Percentiles rank a stretch among this genome's conserved stretches.
Conservation (phyloP, 2,888 invertebrate species). For the Athripsodes cinereus region DNA sequence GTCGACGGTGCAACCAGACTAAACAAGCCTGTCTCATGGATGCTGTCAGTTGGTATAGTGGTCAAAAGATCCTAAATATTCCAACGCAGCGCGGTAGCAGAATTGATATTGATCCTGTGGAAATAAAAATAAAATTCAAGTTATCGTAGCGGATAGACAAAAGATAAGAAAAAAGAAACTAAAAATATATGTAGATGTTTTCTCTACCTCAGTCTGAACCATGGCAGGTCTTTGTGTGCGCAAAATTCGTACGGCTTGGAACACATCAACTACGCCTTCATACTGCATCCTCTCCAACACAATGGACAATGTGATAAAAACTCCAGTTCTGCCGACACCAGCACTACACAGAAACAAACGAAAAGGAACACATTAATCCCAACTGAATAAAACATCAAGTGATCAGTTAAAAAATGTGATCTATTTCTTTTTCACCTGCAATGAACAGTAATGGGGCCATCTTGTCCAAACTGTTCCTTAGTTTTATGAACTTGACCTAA, state of each 20-base stretch:
- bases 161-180: not conserved
- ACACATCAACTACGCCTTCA: constrained; percentile 97
- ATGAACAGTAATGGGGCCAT: constrained; percentile 98
- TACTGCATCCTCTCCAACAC: constrained; percentile 98
- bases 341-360: constrained; percentile 57
- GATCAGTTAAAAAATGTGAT: not conserved
- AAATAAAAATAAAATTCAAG: not conserved
- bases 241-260: constrained; percentile 97
- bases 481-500: constrained; percentile 99
- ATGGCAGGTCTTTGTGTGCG: constrained; percentile 98
- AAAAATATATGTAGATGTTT: not conserved
- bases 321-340: constrained; percentile 97
- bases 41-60: constrained; percentile 83
- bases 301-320: constrained; percentile 96
- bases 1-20: constrained; percentile 28
- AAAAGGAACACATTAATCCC: not conserved
- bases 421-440: constrained; percentile 60
- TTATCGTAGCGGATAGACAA: too few relatives aligned
- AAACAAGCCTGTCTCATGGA: constrained; percentile 45
- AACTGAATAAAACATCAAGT: not conserved
- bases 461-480: constrained; percentile 99
- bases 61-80: constrained; percentile 97
- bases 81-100: constrained; percentile 97
- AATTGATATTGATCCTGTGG: constrained; percentile 97
- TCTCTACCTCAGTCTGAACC: constrained; percentile 95